phyloP scores from a whole-genome alignment of 2,113 vertebrate genomes.

The Catharus bicknelli region DNA sequence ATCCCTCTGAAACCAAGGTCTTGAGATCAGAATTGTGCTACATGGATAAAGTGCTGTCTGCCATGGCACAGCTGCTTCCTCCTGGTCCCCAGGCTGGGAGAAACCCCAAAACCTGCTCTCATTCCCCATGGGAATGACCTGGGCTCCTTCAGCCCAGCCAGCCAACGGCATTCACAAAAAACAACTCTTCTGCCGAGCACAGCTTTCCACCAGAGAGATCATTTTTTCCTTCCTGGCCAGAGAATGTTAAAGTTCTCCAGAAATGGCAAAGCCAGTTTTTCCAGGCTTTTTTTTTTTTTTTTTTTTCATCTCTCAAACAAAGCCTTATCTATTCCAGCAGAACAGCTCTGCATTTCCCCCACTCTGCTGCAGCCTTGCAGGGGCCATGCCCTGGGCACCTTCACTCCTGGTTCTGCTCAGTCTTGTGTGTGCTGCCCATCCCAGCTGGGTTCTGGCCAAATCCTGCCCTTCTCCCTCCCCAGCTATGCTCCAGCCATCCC shows the following conservation, averaged over 20 bases:
- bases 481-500: neutral
- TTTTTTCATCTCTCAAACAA: neutral
- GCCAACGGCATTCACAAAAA: neutral
- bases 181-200: neutral
- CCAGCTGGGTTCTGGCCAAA: neutral
- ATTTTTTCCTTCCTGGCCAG: conserved; percentile 2
- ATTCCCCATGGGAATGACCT: neutral
- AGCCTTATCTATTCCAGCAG: conserved; percentile 28
- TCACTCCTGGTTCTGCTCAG: neutral
- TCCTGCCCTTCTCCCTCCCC: neutral
- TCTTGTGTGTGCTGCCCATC: neutral
- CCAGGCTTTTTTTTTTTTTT: neutral
- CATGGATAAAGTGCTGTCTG: neutral
- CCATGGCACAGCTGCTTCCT: neutral
- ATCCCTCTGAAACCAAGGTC: neutral
- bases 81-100: neutral
- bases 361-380: neutral
- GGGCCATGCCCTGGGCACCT: neutral
- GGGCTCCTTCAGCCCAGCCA: neutral
- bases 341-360: neutral
- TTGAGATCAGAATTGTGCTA: neutral
- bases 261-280: conserved; percentile 23
- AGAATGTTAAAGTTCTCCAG: neutral
- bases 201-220: neutral
- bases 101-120: neutral